Evolutionary conservation across 2,888 invertebrate genomes (phyloP).

Genomic region (Lithophane semibrunnea): DNA sequence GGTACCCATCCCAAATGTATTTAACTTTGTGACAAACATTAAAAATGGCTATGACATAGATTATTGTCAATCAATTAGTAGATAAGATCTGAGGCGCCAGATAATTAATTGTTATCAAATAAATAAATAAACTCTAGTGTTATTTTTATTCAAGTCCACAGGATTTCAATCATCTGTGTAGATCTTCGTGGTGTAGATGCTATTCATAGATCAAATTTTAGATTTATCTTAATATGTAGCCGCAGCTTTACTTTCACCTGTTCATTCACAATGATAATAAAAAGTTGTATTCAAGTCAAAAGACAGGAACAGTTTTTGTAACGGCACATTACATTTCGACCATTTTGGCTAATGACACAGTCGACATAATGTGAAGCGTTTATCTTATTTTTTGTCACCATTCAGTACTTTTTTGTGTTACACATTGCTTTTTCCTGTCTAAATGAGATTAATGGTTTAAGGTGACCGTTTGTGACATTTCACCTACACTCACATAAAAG

Average conservation of each 20-base stretch:
- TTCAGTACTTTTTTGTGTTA: conserved; percentile 58
- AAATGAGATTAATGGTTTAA: conserved; percentile 57
- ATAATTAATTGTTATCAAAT: neutral
- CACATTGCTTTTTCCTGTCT: conserved; percentile 59
- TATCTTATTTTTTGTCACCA: conserved; percentile 64
- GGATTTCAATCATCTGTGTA: neutral
- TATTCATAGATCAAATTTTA: neutral
- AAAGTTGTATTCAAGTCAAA: conserved; percentile 57
- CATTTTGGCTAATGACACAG: conserved; percentile 70
- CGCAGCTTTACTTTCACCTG: conserved; percentile 62
- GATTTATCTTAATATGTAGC: conserved; percentile 24
- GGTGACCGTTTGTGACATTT: conserved; percentile 40
- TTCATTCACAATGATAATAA: conserved; percentile 54
- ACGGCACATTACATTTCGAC: conserved; percentile 72
- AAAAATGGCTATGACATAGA: neutral
- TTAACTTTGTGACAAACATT: neutral
- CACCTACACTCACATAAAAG: conserved; percentile 33
- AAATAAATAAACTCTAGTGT: no score
- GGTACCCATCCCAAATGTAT: conserved; percentile 8
- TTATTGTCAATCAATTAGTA: neutral
- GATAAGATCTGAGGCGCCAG: neutral
- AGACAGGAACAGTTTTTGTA: conserved; percentile 70
- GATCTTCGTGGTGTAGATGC: no score
- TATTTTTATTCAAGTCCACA: neutral
- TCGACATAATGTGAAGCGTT: conserved; percentile 62